These are phyloP conservation scores for Pelosia muscerda DNA, from an alignment of 2,888 invertebrate genomes.

Conservation along the genomic window DNA sequence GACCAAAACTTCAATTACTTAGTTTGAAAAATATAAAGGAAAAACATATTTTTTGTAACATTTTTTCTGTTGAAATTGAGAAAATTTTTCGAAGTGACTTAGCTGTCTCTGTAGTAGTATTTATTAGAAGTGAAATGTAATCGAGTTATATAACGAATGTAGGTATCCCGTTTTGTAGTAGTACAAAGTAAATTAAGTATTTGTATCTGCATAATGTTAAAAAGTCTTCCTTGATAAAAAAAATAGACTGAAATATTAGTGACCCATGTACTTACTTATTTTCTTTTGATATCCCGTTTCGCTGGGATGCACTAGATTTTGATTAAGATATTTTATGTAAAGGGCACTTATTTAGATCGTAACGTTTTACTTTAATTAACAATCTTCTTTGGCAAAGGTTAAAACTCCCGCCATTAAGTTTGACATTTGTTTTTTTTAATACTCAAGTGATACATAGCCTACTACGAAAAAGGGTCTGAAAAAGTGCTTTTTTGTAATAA, in stretches of 20 bases:
- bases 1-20: constrained; percentile 79
- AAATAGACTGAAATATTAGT: constrained; percentile 79
- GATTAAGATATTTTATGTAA: constrained; percentile 64
- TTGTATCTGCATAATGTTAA: constrained; percentile 67
- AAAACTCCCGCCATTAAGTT: constrained; percentile 17
- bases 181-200: constrained; percentile 80
- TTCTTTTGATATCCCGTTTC: constrained; percentile 66
- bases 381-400: constrained; percentile 7
- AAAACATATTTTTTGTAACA: constrained; percentile 81
- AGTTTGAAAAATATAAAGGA: constrained; percentile 65
- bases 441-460: constrained; percentile 39
- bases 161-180: constrained; percentile 73
- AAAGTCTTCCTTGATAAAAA: constrained; percentile 77
- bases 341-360: constrained; percentile 79
- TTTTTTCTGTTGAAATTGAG: constrained; percentile 73
- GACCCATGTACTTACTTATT: constrained; percentile 55
- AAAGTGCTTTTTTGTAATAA: constrained; percentile 72
- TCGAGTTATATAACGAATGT: constrained; percentile 59
- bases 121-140: constrained; percentile 66
- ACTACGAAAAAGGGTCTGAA: constrained; percentile 64
- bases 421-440: constrained; percentile 20
- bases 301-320: constrained; percentile 85
- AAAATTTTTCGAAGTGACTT: constrained; percentile 59
- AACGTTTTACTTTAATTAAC: neutral
- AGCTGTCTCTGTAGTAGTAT: constrained; percentile 66